These are phyloP conservation scores for Scalopus aquaticus DNA, from an alignment of 2,113 vertebrate genomes.

Conservation along the genomic window DNA sequence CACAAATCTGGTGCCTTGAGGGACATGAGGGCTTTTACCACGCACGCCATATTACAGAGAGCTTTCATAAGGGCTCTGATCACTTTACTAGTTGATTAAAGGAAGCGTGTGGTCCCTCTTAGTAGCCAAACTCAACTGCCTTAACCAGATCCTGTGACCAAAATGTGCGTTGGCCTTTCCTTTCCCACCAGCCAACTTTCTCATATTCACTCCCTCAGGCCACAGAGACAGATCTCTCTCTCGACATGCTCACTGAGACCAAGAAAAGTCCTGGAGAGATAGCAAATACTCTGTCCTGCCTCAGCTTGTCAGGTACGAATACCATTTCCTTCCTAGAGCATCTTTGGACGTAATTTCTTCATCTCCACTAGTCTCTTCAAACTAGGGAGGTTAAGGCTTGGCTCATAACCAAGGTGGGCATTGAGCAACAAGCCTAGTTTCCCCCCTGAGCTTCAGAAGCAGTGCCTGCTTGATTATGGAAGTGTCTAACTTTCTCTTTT, in stretches of 20 bases:
- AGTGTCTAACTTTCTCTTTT: not conserved
- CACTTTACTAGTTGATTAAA: not conserved
- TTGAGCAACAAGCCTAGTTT: not conserved
- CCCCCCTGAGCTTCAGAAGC: not conserved
- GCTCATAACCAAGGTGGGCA: not conserved
- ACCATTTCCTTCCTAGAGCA: not conserved
- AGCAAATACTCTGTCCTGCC: constrained; percentile 85
- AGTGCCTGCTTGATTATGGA: not conserved
- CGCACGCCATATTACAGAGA: too few relatives aligned
- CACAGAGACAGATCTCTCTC: constrained; percentile 81
- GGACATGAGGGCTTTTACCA: not conserved
- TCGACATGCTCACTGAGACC: constrained; percentile 67
- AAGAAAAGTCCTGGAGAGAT: constrained; percentile 45
- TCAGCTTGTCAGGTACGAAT: constrained; percentile 87
- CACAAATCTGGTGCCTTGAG: not conserved
- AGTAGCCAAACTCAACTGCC: not conserved
- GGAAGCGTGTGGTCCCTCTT: not conserved
- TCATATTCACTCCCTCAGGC: constrained; percentile 71
- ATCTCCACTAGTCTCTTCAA: not conserved
- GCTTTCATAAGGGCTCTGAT: not conserved
- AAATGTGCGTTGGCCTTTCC: not conserved
- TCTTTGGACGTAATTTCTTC: not conserved
- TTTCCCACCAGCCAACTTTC: not conserved
- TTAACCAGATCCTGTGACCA: not conserved
- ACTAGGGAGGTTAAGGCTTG: not conserved